phyloP scores from a whole-genome alignment of 2,888 invertebrate species.

The Ichneumon xanthorius region DNA sequence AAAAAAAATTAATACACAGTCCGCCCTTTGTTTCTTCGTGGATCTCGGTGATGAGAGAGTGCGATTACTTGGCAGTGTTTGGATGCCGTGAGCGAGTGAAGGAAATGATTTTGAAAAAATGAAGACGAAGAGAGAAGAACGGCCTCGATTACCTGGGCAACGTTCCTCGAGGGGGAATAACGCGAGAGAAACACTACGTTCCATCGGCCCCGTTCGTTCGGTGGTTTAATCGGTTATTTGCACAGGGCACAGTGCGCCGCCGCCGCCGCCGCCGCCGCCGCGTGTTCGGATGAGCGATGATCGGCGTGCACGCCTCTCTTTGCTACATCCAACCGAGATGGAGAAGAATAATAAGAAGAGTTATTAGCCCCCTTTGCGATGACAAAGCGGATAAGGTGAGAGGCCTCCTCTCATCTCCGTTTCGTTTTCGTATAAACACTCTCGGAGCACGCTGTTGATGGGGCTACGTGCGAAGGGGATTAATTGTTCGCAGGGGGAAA shows the following conservation, averaged over 20 bases:
- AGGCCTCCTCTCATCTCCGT: slow-evolving; percentile 56
- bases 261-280: slow-evolving; percentile 53
- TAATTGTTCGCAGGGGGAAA: slow-evolving; percentile 78
- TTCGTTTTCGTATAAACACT: slow-evolving; percentile 61
- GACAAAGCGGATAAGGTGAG: slow-evolving; percentile 79
- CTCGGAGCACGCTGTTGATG: slow-evolving; percentile 53
- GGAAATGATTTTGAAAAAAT: background rate
- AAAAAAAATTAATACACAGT: slow-evolving; percentile 62
- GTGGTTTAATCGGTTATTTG: slow-evolving; percentile 77
- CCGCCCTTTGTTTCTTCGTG: slow-evolving; percentile 66
- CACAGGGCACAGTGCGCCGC: slow-evolving; percentile 66
- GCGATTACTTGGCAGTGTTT: slow-evolving; percentile 50
- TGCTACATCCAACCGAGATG: slow-evolving; percentile 59
- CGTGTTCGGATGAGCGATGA: slow-evolving; percentile 74
- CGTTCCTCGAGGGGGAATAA: slow-evolving; percentile 48
- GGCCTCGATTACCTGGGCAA: slow-evolving; percentile 66
- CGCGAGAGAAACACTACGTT: slow-evolving; percentile 37
- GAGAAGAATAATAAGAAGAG: slow-evolving; percentile 73
- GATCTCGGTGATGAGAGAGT: slow-evolving; percentile 53
- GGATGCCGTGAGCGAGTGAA: slow-evolving; percentile 18
- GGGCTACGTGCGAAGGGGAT: slow-evolving; percentile 73
- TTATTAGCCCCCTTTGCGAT: slow-evolving; percentile 78
- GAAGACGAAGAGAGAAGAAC: slow-evolving; percentile 50
- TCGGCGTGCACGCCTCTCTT: slow-evolving; percentile 69
- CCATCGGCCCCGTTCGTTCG: slow-evolving; percentile 58